Base-by-base conservation (phyloP, 2,797 vertebrate genomes). In the Rallus crepitans region DNA sequence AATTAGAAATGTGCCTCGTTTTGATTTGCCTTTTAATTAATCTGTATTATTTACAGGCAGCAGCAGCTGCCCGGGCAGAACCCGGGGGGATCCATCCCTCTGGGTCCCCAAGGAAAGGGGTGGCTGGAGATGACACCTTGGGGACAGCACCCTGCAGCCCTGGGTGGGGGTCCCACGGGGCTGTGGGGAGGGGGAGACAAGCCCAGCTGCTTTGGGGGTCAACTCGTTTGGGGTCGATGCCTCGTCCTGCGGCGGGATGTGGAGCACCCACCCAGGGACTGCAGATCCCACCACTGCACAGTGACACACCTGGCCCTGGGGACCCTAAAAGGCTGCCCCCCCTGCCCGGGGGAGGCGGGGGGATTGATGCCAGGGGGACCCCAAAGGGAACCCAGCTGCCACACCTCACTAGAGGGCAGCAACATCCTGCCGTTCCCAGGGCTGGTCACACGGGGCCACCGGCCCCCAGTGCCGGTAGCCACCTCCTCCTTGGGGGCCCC, bases 11-110 rank as follows among this genome's bases (percentile, higher is more conserved):
- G 55, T 82, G 95, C 55, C 61, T 14, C 11, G 88, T 64, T 95
- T 87, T 92, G 95, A 97, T 96, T 94, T 93, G 70, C 86, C 80
- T 37, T 82, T 75, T 94, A 96, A 97, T 97, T 97, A 95, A 97
- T 94, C 66, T 37, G 47, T 66, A 39, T 92, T 93, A 84, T 94
- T 97, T 93, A 91, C 93, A 72, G 2, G 7, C 82, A 30, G 91
- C 78, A 59, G 40, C 81, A 90, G 93, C 91, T 87, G 90, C 83
- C 79, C 2, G 4, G 42, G 86, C 82, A 87, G 45, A 10, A 55
- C 65, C 30, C 59, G 4, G 78, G 48, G 42, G 42, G 8, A 18
- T 45, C 42, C 42, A 18, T 45, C 42, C 18, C 42, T 47, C 30
- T 59, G 4, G 79, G 45, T 6, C 81, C 65, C 87, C 2, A 16